phyloP scores from a whole-genome alignment of 2,113 vertebrate species.

The Lathamus discolor region DNA sequence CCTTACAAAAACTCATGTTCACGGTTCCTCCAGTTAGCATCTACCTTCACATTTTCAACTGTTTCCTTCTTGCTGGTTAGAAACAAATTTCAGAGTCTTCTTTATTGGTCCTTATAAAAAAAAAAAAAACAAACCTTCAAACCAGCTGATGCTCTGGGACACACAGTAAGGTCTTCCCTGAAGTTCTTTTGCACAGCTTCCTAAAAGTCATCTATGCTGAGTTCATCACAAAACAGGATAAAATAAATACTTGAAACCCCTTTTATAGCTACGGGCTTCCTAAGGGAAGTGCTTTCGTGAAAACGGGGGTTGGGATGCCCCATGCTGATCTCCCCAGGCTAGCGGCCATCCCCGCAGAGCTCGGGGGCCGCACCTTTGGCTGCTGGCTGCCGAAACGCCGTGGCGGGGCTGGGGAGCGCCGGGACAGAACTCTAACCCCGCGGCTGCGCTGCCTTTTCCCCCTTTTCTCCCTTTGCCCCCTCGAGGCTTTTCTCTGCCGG shows the following conservation, averaged over 20 bases:
- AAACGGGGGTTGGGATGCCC: neutral
- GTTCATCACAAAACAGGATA: neutral
- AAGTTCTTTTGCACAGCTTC: neutral
- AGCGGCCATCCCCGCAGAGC: accelerated
- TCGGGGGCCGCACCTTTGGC: neutral
- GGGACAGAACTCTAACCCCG: neutral
- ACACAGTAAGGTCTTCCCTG: neutral
- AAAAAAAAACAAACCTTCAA: accelerated
- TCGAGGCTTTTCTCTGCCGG: no score
- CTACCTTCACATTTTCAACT: neutral
- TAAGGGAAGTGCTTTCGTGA: neutral
- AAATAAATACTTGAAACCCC: neutral
- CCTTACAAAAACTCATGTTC: neutral
- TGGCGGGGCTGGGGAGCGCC: neutral
- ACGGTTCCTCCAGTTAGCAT: neutral
- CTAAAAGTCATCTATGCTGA: accelerated
- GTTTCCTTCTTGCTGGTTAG: neutral
- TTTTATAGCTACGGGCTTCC: neutral
- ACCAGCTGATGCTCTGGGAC: neutral
- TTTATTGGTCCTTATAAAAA: neutral
- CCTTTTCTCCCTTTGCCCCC: accelerated
- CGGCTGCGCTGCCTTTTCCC: neutral
- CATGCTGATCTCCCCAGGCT: neutral
- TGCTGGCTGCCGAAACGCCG: neutral
- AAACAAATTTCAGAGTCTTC: neutral